phyloP scores from a whole-genome alignment of 2,888 invertebrate species.

The Tiliacea citrago region DNA sequence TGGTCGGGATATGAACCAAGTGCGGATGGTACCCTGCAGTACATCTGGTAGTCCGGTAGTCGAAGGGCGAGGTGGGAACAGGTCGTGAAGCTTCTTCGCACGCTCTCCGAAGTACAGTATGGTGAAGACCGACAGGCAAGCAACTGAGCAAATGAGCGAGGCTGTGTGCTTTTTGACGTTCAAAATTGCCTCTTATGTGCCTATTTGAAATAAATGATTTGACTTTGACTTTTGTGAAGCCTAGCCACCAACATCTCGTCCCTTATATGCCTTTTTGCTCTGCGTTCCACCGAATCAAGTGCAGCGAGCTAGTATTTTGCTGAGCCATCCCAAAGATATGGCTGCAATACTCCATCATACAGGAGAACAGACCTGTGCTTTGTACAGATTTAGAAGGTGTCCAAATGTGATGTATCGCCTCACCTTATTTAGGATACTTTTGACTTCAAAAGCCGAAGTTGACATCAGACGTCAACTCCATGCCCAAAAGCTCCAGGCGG shows the following conservation, averaged over 20 bases:
- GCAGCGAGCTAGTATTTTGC: neutral
- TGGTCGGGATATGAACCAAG: neutral
- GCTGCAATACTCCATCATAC: neutral
- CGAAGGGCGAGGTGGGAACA: neutral
- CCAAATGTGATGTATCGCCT: neutral
- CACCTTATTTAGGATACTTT: neutral
- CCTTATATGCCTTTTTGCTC: neutral
- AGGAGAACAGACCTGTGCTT: neutral
- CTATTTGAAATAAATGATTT: too few species aligned
- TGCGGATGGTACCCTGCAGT: neutral
- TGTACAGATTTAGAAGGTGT: neutral
- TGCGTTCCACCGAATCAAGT: neutral
- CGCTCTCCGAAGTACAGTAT: neutral
- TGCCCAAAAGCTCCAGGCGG: neutral
- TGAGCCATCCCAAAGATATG: too few species aligned
- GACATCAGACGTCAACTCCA: neutral
- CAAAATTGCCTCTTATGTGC: too few species aligned
- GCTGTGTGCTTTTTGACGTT: too few species aligned
- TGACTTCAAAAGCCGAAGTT: neutral
- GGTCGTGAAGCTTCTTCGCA: neutral
- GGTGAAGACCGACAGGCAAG: neutral
- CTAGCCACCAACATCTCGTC: neutral
- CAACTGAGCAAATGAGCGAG: too few species aligned
- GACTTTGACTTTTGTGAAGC: too few species aligned
- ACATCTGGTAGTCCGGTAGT: neutral